Evolutionary conservation across 2,113 vertebrate genomes (phyloP), one percentile per base, ranked within the genome.

Genomic region (Calidris pugnax): DNA sequence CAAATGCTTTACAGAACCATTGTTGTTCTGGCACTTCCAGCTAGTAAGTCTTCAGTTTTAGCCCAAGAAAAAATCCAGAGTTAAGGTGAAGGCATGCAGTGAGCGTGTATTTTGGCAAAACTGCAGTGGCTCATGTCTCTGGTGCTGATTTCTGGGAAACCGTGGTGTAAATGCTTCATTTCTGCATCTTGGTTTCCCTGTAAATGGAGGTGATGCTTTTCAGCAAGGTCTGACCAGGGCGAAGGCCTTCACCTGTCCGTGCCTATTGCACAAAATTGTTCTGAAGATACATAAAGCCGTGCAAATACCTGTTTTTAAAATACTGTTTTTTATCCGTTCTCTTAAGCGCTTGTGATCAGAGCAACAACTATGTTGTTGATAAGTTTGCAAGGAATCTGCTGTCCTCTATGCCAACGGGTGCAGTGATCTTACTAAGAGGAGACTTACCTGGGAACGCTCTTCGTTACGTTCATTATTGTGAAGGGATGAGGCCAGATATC

Each of bases 401-500:
- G 94, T 96, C 97, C 90, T 99, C 99, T 12, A 93, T 99, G 97
- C 99, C 99, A 10, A 18, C 0, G 7, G 96, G 98, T 81, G 98
- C 99, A 5, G 97, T 99, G 96, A 96, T 99, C 92, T 97, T 99
- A 97, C 99, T 99, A 15, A 98, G 99, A 96, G 99, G 99, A 91
- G 99, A 99, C 94, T 96, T 99, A 85, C 99, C 99, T 1, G 99
- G 99, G 47, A 99, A 99, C 96, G 98, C 99, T 62, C 97, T 99
- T 79, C 99, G 99, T 90, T 99, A 99, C 63, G 56, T 99, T 45
- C 98, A 99, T 97, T 99, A 99, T 62, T 99, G 99, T 9, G 98
- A 99, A 93, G 98, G 97, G 2, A 60, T 98, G 56, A 98, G 99
- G 85, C 98, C 99, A 12, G 99, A 99, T 90, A 53, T 99, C 69